Evolutionary conservation across 2,113 vertebrate genomes (phyloP).

Genomic region (Chelonoidis abingdonii): DNA sequence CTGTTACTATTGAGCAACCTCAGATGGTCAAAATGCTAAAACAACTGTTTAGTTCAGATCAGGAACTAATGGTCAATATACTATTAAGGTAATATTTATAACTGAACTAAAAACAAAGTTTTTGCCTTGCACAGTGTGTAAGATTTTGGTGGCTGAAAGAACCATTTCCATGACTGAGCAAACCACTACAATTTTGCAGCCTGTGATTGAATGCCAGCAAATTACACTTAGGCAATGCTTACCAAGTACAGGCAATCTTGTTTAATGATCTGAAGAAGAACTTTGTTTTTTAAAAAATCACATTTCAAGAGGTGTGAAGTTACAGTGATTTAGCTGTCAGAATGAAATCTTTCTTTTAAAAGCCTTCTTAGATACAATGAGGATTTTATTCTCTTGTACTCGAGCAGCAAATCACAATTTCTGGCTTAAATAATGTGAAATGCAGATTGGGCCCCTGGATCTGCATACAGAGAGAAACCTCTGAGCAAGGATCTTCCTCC

Average conservation of each 20-base stretch:
- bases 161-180: conserved; percentile 24
- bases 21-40: neutral
- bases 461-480: neutral
- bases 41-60: neutral
- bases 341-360: neutral
- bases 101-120: neutral
- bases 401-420: neutral
- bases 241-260: neutral
- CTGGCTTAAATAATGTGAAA: neutral
- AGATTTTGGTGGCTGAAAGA: neutral
- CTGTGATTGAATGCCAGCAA: conserved; percentile 16
- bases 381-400: neutral
- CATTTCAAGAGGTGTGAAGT: neutral
- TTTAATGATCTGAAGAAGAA: neutral
- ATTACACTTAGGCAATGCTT: neutral
- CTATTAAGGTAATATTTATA: neutral
- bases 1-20: neutral
- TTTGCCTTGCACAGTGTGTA: neutral
- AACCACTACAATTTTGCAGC: neutral
- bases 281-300: neutral
- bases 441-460: neutral
- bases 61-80: neutral
- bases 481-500: neutral
- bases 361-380: neutral
- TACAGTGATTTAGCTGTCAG: neutral